Base-by-base conservation (phyloP, 1,140 invertebrate species). In the Grapholita molesta region DNA sequence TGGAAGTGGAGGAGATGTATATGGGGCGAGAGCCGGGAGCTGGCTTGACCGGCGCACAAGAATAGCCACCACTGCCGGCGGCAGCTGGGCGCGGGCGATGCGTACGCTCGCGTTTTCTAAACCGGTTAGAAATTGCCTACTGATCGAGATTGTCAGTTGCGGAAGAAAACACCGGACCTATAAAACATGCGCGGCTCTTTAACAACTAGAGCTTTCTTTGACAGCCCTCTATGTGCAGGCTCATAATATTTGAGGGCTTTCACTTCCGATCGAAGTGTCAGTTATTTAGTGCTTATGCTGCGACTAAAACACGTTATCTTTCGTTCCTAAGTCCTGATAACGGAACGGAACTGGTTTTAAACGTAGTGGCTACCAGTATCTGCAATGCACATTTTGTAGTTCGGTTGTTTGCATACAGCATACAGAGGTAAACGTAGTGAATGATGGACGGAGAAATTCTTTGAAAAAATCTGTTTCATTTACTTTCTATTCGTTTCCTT, bases 111-210 rank as follows among this genome's bases (percentile, higher is more conserved):
- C 77, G 83, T 90, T 91, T 90, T 91, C 88, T 91, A 91, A 88
- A 91, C 89, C 88, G 87, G 88, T 90, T 90, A 90, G 88, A 90
- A 90, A 90, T 89, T 90, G 88, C 86, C 86, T 76, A 90, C 71
- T 89, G 86, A 86, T 88, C 87, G 87, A 90, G 82, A 86, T 90
- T 80, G 74, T 81, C 76, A 79, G 78, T 84, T 81, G 80, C 80
- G 81, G 84, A 88, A 86, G 83, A 89, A 86, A 87, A 83, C 84
- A 83, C 76, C 80, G 79, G 77, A 80, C 78, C 80, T 79, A 84
- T 83, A 78, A 55, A 80, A 81, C 74, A 83, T 75, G 70, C 71
- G 70, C 68, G 77, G 68, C 69, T 61, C 35, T 77, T 72, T 72
- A 69, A 74, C 74, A 72, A 75, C 70, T 70, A 70, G 72, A 81